Conservation (phyloP, 2,797 vertebrate genomes). For the Neoniphon sammara region DNA sequence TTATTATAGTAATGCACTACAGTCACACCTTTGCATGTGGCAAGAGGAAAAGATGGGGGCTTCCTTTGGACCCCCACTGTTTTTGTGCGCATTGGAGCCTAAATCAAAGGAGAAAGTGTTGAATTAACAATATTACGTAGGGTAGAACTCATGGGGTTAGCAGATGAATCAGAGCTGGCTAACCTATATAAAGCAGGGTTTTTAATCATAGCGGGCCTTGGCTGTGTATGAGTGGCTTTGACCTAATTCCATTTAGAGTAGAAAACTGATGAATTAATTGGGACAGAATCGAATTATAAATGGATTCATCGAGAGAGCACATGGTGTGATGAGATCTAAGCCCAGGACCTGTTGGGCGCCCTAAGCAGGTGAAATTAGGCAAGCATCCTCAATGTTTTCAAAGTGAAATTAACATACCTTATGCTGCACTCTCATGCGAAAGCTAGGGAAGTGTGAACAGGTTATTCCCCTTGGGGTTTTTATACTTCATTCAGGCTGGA, state of each 20-base stretch:
- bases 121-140: slow-evolving; percentile 57
- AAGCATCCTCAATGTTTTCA: slow-evolving; percentile 11
- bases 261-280: slow-evolving; percentile 76
- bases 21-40: slow-evolving; percentile 2
- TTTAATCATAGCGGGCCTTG: slow-evolving; percentile 60
- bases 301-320: slow-evolving; percentile 55
- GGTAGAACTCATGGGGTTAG: slow-evolving; percentile 29
- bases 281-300: slow-evolving; percentile 75
- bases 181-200: slow-evolving; percentile 69
- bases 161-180: slow-evolving; percentile 52
- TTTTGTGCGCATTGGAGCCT: slow-evolving; percentile 20
- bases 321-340: slow-evolving; percentile 47
- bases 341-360: slow-evolving; percentile 28
- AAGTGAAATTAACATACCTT: slow-evolving; percentile 15
- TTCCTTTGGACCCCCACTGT: slow-evolving; percentile 26
- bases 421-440: neutral
- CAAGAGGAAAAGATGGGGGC: slow-evolving; percentile 11
- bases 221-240: slow-evolving; percentile 65
- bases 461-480: neutral
- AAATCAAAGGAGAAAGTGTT: slow-evolving; percentile 45
- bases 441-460: no score
- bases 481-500: no score
- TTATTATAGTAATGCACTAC: neutral
- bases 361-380: slow-evolving; percentile 32
- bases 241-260: slow-evolving; percentile 77